Conservation (phyloP, 2,113 vertebrate genomes). For the Pongo pygmaeus region DNA sequence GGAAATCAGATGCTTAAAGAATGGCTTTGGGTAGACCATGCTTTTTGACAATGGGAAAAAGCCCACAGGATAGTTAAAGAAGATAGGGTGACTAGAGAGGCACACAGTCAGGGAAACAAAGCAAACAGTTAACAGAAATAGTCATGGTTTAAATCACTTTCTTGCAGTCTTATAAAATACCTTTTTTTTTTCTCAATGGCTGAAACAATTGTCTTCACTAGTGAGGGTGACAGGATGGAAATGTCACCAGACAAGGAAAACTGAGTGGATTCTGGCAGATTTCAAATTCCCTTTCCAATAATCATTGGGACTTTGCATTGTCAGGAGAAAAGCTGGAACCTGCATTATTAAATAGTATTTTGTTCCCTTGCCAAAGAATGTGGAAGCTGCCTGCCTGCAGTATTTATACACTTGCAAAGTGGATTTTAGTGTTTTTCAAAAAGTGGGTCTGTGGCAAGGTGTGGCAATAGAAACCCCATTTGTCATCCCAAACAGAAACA, state of each 20-base stretch:
- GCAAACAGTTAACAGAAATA: conserved; percentile 2
- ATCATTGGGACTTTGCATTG: conserved; percentile 21
- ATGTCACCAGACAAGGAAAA: not conserved
- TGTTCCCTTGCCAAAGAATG: conserved; percentile 26
- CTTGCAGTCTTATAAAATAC: not conserved
- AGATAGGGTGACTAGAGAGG: accelerated
- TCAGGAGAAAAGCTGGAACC: conserved; percentile 42
- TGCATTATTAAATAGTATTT: conserved; percentile 56
- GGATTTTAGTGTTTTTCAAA: not conserved
- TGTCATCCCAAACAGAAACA: not conserved
- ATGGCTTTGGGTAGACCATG: not conserved
- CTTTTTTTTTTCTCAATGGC: not conserved
- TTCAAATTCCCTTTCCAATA: conserved; percentile 57
- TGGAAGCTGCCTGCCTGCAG: not conserved
- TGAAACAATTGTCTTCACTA: conserved; percentile 62
- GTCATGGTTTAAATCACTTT: not conserved
- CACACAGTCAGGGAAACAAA: not conserved
- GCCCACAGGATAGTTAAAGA: not conserved
- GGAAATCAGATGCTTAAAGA: not conserved
- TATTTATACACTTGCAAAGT: not conserved
- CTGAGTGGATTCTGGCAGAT: conserved; percentile 3
- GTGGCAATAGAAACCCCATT: not conserved
- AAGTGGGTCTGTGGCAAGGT: not conserved
- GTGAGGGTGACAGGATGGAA: not conserved
- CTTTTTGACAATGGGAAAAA: not conserved